phyloP scores from a whole-genome alignment of 2,113 vertebrate genomes.

The Crotophaga sulcirostris region DNA sequence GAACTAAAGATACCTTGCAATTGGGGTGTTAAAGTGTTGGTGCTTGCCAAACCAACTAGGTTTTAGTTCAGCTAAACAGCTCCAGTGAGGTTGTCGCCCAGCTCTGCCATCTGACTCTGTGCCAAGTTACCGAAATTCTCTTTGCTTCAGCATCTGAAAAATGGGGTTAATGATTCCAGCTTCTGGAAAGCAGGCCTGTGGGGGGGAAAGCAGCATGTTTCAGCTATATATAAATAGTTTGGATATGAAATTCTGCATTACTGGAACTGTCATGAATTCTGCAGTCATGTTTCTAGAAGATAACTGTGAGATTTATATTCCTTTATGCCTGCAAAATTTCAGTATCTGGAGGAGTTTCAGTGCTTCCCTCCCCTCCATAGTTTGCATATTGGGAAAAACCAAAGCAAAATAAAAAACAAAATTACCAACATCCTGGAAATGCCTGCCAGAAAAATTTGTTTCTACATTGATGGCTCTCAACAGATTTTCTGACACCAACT shows the following conservation, averaged over 20 bases:
- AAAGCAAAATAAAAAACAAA: background rate
- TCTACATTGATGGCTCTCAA: background rate
- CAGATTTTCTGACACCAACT: slow-evolving; percentile 8
- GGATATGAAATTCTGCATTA: background rate
- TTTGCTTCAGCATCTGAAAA: background rate
- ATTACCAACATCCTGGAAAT: background rate
- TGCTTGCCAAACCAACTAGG: background rate
- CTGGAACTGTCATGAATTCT: background rate
- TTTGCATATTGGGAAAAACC: background rate
- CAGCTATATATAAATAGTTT: background rate
- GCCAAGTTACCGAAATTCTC: background rate
- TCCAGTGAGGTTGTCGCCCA: background rate
- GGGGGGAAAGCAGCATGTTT: background rate
- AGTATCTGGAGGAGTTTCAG: background rate
- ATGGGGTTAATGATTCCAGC: background rate
- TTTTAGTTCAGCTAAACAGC: background rate
- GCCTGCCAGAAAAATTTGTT: background rate
- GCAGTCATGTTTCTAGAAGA: background rate
- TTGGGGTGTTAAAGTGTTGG: background rate
- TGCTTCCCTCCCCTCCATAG: background rate
- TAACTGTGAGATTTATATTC: background rate
- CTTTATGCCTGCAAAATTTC: background rate
- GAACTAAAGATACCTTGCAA: background rate
- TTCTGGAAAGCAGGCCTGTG: background rate
- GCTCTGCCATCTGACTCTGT: background rate